Evolutionary conservation across 2,797 vertebrate genomes (phyloP).

Genomic region (Enteromius mattozi): DNA sequence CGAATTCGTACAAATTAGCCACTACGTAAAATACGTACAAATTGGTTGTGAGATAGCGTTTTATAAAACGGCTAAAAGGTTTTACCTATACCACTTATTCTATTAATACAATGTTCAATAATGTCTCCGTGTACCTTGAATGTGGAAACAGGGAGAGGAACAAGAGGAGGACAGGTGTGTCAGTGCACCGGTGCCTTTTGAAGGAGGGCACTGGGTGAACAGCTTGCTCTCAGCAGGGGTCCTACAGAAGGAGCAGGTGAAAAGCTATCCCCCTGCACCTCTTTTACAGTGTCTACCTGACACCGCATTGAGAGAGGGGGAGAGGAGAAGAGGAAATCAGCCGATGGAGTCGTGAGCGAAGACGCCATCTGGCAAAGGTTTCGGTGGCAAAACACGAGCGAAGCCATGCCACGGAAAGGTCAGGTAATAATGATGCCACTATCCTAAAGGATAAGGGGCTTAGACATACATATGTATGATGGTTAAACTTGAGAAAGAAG

Average conservation of each 20-base stretch:
- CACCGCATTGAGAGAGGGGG: constrained; percentile 66
- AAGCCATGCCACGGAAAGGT: constrained; percentile 52
- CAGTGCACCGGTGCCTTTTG: constrained; percentile 47
- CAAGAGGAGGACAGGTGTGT: constrained; percentile 68
- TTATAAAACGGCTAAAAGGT: neutral
- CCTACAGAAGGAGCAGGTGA: constrained; percentile 75
- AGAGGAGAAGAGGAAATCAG: constrained; percentile 61
- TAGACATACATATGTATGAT: neutral
- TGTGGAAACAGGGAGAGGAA: constrained; percentile 50
- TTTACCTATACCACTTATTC: constrained; percentile 14
- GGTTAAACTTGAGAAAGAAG: neutral
- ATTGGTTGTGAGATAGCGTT: too few species aligned
- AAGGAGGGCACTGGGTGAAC: constrained; percentile 68
- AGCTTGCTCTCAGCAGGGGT: constrained; percentile 79
- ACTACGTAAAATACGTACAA: too few species aligned
- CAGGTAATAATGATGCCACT: constrained; percentile 64
- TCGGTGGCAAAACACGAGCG: constrained; percentile 47
- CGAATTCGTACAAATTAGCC: too few species aligned
- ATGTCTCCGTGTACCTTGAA: constrained; percentile 48
- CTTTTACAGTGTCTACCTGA: constrained; percentile 75
- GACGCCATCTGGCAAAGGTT: constrained; percentile 66
- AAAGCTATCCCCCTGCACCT: constrained; percentile 75
- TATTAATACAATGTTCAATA: constrained; percentile 63
- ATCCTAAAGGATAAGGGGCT: constrained; percentile 53
- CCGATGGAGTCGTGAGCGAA: constrained; percentile 58